Percentiles rank a stretch among this genome's conserved stretches.
phyloP scores from a whole-genome alignment of 2,113 vertebrate genomes.

The Phoenicopterus ruber region DNA sequence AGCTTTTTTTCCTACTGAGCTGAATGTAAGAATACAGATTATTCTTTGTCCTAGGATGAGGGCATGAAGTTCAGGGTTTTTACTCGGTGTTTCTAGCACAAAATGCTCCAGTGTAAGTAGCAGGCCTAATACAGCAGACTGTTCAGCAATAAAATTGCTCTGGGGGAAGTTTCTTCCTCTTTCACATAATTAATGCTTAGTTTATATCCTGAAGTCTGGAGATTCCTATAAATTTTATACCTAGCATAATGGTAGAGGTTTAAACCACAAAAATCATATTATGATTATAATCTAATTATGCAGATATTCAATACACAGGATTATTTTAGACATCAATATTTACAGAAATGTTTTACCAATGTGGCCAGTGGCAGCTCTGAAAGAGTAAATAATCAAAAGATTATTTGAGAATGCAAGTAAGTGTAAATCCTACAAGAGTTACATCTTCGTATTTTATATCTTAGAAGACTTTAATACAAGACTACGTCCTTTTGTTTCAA shows the following conservation, averaged over 20 bases:
- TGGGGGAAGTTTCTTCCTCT: not conserved
- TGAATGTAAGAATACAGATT: not conserved
- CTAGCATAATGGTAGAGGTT: not conserved
- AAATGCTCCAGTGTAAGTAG: not conserved
- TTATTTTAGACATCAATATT: not conserved
- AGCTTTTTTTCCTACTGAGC: not conserved
- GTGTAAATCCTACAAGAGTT: not conserved
- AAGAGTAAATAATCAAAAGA: not conserved
- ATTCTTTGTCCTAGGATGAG: not conserved
- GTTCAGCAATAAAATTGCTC: not conserved
- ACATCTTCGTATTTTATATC: not conserved
- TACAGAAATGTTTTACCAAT: not conserved
- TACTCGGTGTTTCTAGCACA: not conserved
- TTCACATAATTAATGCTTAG: not conserved
- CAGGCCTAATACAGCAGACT: not conserved
- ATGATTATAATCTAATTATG: not conserved
- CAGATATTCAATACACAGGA: not conserved
- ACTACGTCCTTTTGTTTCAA: not conserved
- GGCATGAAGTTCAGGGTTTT: not conserved
- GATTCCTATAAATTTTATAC: not conserved
- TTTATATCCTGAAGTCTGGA: not conserved
- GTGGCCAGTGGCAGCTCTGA: not conserved
- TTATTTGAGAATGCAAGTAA: not conserved
- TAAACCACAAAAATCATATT: not conserved
- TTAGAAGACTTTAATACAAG: not conserved